phyloP scores from a whole-genome alignment of 2,797 vertebrate genomes.

The Rhinichthys osculus region DNA sequence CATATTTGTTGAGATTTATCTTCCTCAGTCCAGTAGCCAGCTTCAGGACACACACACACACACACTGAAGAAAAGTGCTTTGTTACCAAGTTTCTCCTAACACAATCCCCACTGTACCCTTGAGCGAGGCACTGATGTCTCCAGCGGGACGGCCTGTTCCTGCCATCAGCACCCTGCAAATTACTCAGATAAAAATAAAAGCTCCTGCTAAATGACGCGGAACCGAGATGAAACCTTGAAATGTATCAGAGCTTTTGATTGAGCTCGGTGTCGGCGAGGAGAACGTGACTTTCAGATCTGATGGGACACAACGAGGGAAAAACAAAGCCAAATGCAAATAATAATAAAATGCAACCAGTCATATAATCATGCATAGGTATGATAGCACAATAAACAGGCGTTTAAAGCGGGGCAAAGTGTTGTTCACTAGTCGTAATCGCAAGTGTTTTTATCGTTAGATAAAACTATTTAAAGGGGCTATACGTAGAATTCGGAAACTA shows the following conservation, averaged over 20 bases:
- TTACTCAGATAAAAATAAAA: slow-evolving; percentile 20
- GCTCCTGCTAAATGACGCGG: slow-evolving; percentile 7
- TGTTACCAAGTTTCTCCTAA: neutral
- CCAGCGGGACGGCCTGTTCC: slow-evolving; percentile 38
- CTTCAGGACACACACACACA: neutral
- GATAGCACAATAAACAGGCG: neutral
- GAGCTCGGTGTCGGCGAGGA: neutral
- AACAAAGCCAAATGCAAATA: neutral
- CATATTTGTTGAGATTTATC: slow-evolving; percentile 28
- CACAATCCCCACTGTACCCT: slow-evolving; percentile 8
- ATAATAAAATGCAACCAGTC: neutral
- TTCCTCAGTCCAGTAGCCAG: slow-evolving; percentile 17
- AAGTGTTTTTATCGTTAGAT: neutral
- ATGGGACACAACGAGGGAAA: neutral
- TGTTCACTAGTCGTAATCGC: neutral
- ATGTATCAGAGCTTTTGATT: neutral
- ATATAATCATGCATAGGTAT: neutral
- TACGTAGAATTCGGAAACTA: too few relatives aligned
- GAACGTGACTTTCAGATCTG: neutral
- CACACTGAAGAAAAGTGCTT: slow-evolving; percentile 21
- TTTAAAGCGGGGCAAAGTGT: neutral
- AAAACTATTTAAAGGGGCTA: too few relatives aligned
- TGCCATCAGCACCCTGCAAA: slow-evolving; percentile 16
- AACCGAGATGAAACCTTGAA: neutral
- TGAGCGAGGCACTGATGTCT: slow-evolving; percentile 32